Conservation (phyloP, 2,888 invertebrate species). For the Diogma glabrata region DNA sequence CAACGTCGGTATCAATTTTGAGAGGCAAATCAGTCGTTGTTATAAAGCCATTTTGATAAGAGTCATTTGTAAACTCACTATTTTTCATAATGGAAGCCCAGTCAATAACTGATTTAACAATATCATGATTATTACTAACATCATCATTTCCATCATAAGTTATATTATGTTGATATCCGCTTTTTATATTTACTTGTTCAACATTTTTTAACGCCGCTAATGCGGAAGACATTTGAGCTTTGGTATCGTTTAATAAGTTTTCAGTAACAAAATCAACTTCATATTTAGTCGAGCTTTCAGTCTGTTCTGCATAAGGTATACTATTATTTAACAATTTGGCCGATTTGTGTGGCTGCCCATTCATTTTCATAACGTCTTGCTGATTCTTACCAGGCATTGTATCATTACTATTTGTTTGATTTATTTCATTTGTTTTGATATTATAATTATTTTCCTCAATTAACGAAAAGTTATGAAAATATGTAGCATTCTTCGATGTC, state of each 20-base stretch:
- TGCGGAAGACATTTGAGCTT: slow-evolving; percentile 24
- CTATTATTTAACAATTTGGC: slow-evolving; percentile 26
- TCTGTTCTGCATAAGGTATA: too few species aligned
- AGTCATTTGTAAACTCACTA: slow-evolving; percentile 21
- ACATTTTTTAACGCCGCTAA: slow-evolving; percentile 29
- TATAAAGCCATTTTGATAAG: slow-evolving; percentile 23
- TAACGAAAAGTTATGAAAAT: background rate
- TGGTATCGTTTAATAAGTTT: slow-evolving; percentile 27
- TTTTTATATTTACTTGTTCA: slow-evolving; percentile 12
- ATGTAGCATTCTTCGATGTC: background rate
- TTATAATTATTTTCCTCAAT: background rate
- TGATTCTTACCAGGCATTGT: slow-evolving; percentile 21
- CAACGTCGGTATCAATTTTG: background rate
- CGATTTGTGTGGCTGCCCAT: too few species aligned
- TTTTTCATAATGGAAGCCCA: slow-evolving; percentile 16
- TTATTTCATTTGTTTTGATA: slow-evolving; percentile 11
- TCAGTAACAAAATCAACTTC: slow-evolving; percentile 17
- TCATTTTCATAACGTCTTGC: too few species aligned
- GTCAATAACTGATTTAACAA: slow-evolving; percentile 15
- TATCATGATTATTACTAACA: slow-evolving; percentile 2
- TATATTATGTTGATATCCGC: slow-evolving; percentile 9
- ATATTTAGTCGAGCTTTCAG: background rate
- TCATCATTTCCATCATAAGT: slow-evolving; percentile 14
- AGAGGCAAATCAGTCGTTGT: background rate
- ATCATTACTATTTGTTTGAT: slow-evolving; percentile 15